Evolutionary conservation across 2,888 invertebrate genomes (phyloP), one percentile per base, ranked within the genome.

Genomic region (Anoplius nigerrimus): DNA sequence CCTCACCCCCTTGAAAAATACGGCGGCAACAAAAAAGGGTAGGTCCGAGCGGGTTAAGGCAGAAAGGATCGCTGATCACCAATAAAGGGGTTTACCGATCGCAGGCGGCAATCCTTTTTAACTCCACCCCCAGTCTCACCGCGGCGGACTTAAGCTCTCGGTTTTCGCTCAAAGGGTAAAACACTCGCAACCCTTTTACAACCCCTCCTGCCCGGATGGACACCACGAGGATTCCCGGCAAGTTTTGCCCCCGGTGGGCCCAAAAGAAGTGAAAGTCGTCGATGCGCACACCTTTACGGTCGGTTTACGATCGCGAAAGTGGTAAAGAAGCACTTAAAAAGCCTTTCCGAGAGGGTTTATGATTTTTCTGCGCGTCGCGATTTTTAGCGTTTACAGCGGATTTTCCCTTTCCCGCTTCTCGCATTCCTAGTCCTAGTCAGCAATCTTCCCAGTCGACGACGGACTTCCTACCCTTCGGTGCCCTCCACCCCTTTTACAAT

Each of bases 401-500:
- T 76, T 80, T 81, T 82, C 66, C 62, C 74, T 71, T 79, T 74
- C 24, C n/a, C n/a, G n/a, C n/a, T n/a, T n/a, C n/a, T n/a, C n/a
- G n/a, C n/a, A n/a, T n/a, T n/a, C n/a, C n/a, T n/a, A n/a, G n/a
- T n/a, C n/a, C n/a, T n/a, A n/a, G n/a, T n/a, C n/a, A n/a, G 60
- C 18, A 2, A 11, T 16, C 45, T 2, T 5, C n/a, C 4, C 1
- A 5, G 48, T 11, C 24, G 24, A 34, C 34, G 34, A 34, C 34
- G 11, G 53, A 42, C 21, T 18, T 34, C n/a, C 71, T 59, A 71
- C 68, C 65, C 62, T 73, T 55, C 65, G 76, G 62, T 27, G 22
- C 64, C 74, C 73, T 79, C 74, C 71, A 83, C 84, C 88, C 56
- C 86, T 88, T 87, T 87, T 86, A 87, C 84, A 84, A 86, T 79